Percentiles rank a stretch among this genome's conserved stretches.
These are phyloP conservation scores for Heliconius ismenius DNA, from an alignment of 2,888 invertebrate genomes.

Conservation along the genomic window DNA sequence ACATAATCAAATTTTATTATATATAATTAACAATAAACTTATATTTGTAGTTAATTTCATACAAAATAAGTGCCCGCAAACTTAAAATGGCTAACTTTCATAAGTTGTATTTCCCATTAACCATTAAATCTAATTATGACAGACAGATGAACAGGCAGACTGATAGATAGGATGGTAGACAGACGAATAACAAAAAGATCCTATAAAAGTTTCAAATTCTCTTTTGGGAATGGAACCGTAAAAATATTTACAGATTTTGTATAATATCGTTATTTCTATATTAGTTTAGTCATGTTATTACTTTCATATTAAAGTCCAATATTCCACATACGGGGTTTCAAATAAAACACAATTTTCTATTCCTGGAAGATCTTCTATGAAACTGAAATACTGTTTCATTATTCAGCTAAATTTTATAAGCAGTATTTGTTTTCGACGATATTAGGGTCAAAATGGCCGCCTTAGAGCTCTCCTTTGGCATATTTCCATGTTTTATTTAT, in stretches of 20 bases:
- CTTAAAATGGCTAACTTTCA: too few relatives aligned
- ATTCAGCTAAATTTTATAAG: slow-evolving; percentile 24
- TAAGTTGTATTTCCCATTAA: too few relatives aligned
- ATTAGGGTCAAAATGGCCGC: slow-evolving; percentile 11
- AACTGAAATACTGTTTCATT: slow-evolving; percentile 19
- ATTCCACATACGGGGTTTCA: slow-evolving; percentile 1
- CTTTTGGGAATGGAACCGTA: neutral
- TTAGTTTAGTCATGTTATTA: neutral
- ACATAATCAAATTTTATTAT: too few relatives aligned
- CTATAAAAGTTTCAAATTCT: neutral
- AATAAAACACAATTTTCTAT: slow-evolving; percentile 10
- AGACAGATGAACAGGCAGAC: too few relatives aligned
- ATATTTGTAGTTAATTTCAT: too few relatives aligned
- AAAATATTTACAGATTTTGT: neutral
- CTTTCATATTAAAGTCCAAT: slow-evolving; percentile 11
- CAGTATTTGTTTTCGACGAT: slow-evolving; percentile 25
- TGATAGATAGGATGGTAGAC: too few relatives aligned
- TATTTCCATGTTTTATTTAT: slow-evolving; percentile 18
- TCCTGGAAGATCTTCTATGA: slow-evolving; percentile 1
- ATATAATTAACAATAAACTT: too few relatives aligned
- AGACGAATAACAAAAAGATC: too few relatives aligned
- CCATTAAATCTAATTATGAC: too few relatives aligned
- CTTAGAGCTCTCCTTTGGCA: slow-evolving; percentile 9
- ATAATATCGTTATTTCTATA: neutral
- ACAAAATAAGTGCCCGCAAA: too few relatives aligned